Base-by-base conservation (phyloP, 1,140 invertebrate genomes). In the Panulirus ornatus region DNA sequence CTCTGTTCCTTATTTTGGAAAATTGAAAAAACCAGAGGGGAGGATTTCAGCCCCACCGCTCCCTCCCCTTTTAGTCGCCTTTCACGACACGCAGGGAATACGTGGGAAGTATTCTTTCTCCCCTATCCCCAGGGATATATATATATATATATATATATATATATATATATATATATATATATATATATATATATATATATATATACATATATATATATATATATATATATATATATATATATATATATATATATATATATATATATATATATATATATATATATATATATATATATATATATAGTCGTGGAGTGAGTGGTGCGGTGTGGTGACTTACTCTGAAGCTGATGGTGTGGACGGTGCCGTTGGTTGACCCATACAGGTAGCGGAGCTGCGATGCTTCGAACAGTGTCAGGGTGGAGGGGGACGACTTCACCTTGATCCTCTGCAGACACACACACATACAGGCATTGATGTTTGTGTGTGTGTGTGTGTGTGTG, bases 301-400 rank as follows among this genome's bases (percentile, higher is more conserved):
- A 22, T 19, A 58, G 54, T 19, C 54, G 19, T 58, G 22, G 14
- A 58, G 14, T n/a, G n/a, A 14, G 1, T 16, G 0, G 19, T 22
- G 54, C 0, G 14, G 54, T 14, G 3, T 16, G n/a, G 14, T 58
- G 54, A 58, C 54, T 14, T 30, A 66, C 58, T 27, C 58, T 66
- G 58, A 66, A 66, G 58, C 58, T 66, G 58, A 66, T 66, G 58
- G 58, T 66, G n/a, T n/a, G 9, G 58, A 66, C 22, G 58, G 58
- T 8, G n/a, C 58, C 58, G 11, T 66, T 66, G n/a, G 8, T 30
- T 0, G 1, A 30, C 5, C 30, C 27, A 22, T 66, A 66, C n/a
- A 66, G 16, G 6, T 30, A 66, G 27, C 58, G 58, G 0, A 66
- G 58, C 58, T 66, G n/a, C 22, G 58, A 66, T 0, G 58, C 58